Evolutionary conservation across 2,888 invertebrate genomes (phyloP), one percentile per base, ranked within the genome.

Genomic region (Apantesis nais): DNA sequence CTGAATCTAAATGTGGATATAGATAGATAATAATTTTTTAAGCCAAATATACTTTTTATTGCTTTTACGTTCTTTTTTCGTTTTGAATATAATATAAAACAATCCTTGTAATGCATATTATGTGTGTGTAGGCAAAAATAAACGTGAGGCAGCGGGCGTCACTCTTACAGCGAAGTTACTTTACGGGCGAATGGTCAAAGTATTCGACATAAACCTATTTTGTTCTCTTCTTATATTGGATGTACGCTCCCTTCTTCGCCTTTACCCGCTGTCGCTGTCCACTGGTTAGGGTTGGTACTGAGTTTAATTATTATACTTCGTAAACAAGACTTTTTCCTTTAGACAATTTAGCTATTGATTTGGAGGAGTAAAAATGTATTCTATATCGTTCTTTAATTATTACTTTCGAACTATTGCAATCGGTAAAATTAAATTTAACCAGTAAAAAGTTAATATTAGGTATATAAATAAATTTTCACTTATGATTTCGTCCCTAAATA

Each of bases 211-310:
- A 95, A 95, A 95, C 94, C 94, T 94, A 95, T 95, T 95, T 95
- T 93, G 94, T 94, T 94, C 93, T 94, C 92, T 94, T 95, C 94
- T 95, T 94, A 94, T 94, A 94, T 95, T 94, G 93, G 93, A 94
- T 93, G 91, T 93, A 86, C 92, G 89, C 90, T 91, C 93, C 93
- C 93, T 92, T 93, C 93, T 92, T 92, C 82, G 84, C 79, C 79
- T 82, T 80, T 88, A 85, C 90, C 89, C 90, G 87, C 89, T 86
- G 85, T 84, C 89, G 88, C 88, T 90, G 90, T 90, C 92, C 92
- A 90, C 86, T 87, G 48, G 81, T 74, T 85, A 94, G 94, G 94
- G 94, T 78, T 94, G 92, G 74, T 82, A 73, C 73, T 70, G 71
- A 61, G 68, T 62, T 70, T 74, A 71, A 77, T 66, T 58, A 66